Percentiles rank a stretch among this genome's conserved stretches.
Evolutionary conservation across 2,797 vertebrate genomes (phyloP).

Genomic region (Salmo trutta): DNA sequence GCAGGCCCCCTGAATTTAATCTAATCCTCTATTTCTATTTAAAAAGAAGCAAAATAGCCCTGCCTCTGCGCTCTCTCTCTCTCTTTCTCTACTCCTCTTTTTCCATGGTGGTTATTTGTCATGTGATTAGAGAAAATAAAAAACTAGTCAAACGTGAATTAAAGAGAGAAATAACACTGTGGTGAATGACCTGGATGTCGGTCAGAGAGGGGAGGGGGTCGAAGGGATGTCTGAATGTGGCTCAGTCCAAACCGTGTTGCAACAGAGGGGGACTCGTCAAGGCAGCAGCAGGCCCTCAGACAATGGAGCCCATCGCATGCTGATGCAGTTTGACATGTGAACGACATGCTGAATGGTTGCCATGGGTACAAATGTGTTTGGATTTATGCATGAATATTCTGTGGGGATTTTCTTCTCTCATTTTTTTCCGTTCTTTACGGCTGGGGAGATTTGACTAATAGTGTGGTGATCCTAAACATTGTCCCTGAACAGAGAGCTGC

Average conservation of each 20-base stretch:
- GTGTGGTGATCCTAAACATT: conserved; percentile 82
- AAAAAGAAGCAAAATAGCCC: conserved; percentile 68
- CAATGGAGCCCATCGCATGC: conserved; percentile 94
- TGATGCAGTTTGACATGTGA: conserved; percentile 99
- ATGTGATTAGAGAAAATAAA: conserved; percentile 69
- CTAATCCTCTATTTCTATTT: conserved; percentile 60
- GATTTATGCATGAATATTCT: conserved; percentile 99
- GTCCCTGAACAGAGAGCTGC: conserved; percentile 61
- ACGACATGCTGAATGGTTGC: conserved; percentile 99
- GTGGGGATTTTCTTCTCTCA: conserved; percentile 55
- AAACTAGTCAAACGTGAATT: conserved; percentile 70
- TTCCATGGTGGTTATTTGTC: conserved; percentile 70
- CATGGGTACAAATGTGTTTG: conserved; percentile 98
- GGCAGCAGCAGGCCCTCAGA: conserved; percentile 88
- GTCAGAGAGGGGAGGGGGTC: conserved; percentile 47
- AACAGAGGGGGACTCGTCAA: conserved; percentile 72
- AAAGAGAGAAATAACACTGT: conserved; percentile 72
- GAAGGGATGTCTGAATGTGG: conserved; percentile 47
- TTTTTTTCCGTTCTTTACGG: conserved; percentile 53
- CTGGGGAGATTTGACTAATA: conserved; percentile 96
- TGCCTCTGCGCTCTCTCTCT: conserved; percentile 55
- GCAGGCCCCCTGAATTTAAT: conserved; percentile 58
- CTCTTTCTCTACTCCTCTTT: conserved; percentile 50
- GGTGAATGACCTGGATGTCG: conserved; percentile 81
- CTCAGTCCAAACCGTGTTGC: conserved; percentile 84